Evolutionary conservation across 1,140 invertebrate genomes (phyloP).

Genomic region (Drosophila melanica): DNA sequence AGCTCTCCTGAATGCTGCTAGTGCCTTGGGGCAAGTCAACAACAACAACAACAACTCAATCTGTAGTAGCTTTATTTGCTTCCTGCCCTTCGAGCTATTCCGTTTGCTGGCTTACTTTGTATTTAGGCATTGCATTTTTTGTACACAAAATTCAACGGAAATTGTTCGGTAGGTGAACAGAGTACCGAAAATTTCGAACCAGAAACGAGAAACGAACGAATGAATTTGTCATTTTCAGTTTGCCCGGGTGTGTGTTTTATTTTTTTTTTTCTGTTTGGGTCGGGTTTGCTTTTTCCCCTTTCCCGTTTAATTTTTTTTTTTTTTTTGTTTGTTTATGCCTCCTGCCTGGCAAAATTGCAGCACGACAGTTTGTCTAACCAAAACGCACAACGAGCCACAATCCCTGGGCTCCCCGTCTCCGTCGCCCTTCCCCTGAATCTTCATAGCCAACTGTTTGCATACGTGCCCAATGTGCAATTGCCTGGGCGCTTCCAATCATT

Average conservation of each 20-base stretch:
- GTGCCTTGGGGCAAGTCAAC: neutral
- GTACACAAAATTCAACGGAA: conserved; percentile 64
- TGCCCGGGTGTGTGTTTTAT: conserved; percentile 31
- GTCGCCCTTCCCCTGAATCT: conserved; percentile 20
- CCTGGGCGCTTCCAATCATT: conserved; percentile 75
- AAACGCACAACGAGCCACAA: conserved; percentile 17
- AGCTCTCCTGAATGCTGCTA: conserved; percentile 3
- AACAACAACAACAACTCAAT: conserved; percentile 49
- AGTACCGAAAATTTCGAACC: conserved; percentile 42
- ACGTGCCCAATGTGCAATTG: conserved; percentile 79
- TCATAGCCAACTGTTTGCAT: conserved; percentile 60
- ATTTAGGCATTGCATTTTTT: conserved; percentile 71
- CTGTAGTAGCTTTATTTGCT: conserved; percentile 31
- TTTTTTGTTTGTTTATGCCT: conserved; percentile 14
- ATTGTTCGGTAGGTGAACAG: conserved; percentile 58
- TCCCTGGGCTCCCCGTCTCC: conserved; percentile 3
- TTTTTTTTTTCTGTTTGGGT: too few relatives aligned
- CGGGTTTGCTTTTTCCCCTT: neutral
- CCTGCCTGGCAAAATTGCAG: conserved; percentile 66
- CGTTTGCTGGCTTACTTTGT: conserved; percentile 75
- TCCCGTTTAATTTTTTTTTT: neutral
- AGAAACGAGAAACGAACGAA: conserved; percentile 43
- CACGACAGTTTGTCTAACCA: conserved; percentile 62
- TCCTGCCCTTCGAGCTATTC: conserved; percentile 41
- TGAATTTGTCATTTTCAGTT: conserved; percentile 64